Evolutionary conservation across 2,113 vertebrate species (phyloP), one percentile per base, ranked within the genome.

Genomic region (Lamprologus callipterus): DNA sequence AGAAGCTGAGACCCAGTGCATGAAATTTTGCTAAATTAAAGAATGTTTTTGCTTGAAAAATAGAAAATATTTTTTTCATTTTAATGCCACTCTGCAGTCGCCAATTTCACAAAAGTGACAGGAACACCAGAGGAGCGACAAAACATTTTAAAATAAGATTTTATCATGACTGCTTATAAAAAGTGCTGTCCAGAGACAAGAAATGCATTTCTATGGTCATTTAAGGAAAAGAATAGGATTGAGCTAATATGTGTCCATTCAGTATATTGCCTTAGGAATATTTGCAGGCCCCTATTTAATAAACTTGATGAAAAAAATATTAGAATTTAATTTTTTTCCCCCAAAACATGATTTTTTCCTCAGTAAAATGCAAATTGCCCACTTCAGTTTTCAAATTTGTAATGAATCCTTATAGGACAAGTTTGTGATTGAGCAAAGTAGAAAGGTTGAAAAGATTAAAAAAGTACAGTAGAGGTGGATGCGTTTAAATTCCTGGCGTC

Each of bases 321-420:
- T 33, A 14, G 2, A 42, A 70, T 40, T 14, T 40, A 5, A 8
- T 5, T 65, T 68, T 9, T 5, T 1, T 0, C 4, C 14, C 26
- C 33, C 7, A 40, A 42, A 70, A 42, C 65, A 9, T 23, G 10
- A 37, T 21, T 14, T 23, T 23, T 26, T 45, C 40, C 9, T 17
- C 13, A 47, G 40, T 28, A 75, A 75, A 19, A 49, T 49, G 23
- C 16, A 49, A 31, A 78, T 4, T 78, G 9, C 73, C 45, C 6
- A 47, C 45, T 51, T 51, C 10, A 49, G 17, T 13, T 78, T 49
- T 78, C 0, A 0, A n/a, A 78, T 49, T 19, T 78, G 9, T 31
- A 78, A 49, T 49, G 45, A 49, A 31, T 78, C 6, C 45, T 78
- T n/a, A 9, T 33, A 78, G 26, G 10, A 78, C 42, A 75, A 8